Evolutionary conservation across 2,888 invertebrate genomes (phyloP).

Genomic region (Parthenolecanium corni): DNA sequence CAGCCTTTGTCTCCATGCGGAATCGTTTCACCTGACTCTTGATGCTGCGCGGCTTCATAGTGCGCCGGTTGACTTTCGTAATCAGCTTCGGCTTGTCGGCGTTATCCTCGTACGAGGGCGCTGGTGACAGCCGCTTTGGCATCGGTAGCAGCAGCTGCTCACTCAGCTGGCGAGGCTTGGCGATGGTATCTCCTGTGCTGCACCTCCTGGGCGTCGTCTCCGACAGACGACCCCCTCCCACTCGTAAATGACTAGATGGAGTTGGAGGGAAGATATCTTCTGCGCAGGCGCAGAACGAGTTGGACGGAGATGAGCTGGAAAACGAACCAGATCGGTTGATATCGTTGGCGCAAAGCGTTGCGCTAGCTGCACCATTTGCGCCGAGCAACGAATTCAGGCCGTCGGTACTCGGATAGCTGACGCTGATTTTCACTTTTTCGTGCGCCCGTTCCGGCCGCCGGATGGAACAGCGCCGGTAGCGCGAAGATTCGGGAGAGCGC

Average conservation of each 20-base stretch:
- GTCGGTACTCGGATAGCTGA: slow-evolving; percentile 71
- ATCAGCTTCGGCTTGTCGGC: slow-evolving; percentile 40
- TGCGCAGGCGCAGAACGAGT: slow-evolving; percentile 38
- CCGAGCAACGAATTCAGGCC: slow-evolving; percentile 39
- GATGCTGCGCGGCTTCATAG: slow-evolving; percentile 83
- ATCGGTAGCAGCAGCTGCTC: slow-evolving; percentile 32
- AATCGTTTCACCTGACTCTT: slow-evolving; percentile 85
- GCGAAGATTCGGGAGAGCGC: slow-evolving; percentile 10
- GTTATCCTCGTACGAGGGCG: slow-evolving; percentile 36
- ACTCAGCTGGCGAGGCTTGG: slow-evolving; percentile 33
- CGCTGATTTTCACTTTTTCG: slow-evolving; percentile 74
- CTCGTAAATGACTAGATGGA: slow-evolving; percentile 47
- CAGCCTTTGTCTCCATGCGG: slow-evolving; percentile 92
- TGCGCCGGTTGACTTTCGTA: slow-evolving; percentile 70
- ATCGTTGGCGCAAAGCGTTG: background rate
- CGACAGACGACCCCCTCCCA: slow-evolving; percentile 37
- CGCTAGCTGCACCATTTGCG: slow-evolving; percentile 39
- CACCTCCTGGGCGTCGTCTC: slow-evolving; percentile 29
- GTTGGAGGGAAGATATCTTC: slow-evolving; percentile 1
- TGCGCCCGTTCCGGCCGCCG: slow-evolving; percentile 38
- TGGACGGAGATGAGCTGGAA: slow-evolving; percentile 39
- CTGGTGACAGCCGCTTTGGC: slow-evolving; percentile 35
- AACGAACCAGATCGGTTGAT: slow-evolving; percentile 35
- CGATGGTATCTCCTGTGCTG: slow-evolving; percentile 29
- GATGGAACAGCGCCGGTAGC: slow-evolving; percentile 11